Percentiles rank a stretch among this genome's conserved stretches.
Evolutionary conservation across 2,113 vertebrate species (phyloP).

Genomic region (Daboia siamensis): DNA sequence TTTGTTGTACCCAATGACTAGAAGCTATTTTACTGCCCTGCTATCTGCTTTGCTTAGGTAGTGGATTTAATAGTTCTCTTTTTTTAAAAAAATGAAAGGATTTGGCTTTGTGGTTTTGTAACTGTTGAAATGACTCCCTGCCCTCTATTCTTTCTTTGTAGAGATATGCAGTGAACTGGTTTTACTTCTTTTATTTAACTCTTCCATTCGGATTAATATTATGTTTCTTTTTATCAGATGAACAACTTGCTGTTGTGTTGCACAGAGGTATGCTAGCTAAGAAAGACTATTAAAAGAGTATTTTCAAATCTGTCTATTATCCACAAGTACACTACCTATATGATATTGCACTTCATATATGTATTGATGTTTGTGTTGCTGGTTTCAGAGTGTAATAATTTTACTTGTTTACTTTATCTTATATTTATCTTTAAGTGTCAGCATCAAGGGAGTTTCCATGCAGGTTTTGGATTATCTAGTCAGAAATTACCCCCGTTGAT

Average conservation of each 20-base stretch:
- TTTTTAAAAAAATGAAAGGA: neutral
- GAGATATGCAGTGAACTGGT: neutral
- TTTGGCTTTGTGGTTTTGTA: neutral
- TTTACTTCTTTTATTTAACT: neutral
- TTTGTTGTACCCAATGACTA: neutral
- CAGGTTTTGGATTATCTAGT: neutral
- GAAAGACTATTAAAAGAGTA: neutral
- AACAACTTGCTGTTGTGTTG: neutral
- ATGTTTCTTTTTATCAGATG: neutral
- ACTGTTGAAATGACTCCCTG: neutral
- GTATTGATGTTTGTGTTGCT: neutral
- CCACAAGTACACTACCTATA: neutral
- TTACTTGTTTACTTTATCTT: neutral
- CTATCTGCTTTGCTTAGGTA: neutral
- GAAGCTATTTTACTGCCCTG: neutral
- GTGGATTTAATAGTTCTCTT: neutral
- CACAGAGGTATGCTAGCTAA: neutral
- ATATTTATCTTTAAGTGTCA: neutral
- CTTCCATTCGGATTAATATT: neutral
- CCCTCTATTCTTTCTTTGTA: neutral
- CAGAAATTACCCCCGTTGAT: neutral
- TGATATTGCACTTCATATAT: neutral
- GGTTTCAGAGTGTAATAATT: neutral
- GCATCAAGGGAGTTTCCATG: neutral
- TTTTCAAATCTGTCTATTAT: neutral